Evolutionary conservation across 2,797 vertebrate genomes (phyloP).

Genomic region (Silurus aristotelis): DNA sequence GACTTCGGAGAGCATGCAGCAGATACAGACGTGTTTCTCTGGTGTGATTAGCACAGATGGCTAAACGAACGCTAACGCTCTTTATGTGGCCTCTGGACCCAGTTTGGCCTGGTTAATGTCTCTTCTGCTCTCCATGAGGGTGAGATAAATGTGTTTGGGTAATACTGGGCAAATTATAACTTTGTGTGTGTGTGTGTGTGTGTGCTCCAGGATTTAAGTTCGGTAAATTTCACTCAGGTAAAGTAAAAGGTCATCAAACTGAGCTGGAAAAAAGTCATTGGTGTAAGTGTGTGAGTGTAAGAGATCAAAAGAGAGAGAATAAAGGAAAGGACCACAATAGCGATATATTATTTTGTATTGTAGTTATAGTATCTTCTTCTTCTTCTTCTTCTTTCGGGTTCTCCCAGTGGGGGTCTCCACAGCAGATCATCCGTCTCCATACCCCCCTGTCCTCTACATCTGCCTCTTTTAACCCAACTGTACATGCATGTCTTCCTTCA

Average conservation of each 20-base stretch:
- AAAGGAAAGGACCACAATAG: too few relatives aligned
- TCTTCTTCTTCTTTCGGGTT: too few relatives aligned
- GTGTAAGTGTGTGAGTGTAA: not conserved
- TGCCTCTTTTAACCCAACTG: too few relatives aligned
- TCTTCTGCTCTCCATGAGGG: slow-evolving; percentile 54
- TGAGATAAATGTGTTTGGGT: slow-evolving; percentile 56
- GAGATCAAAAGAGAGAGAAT: not conserved
- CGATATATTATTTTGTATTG: too few relatives aligned
- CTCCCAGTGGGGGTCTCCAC: too few relatives aligned
- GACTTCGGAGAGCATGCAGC: slow-evolving; percentile 64
- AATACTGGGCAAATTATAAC: slow-evolving; percentile 52
- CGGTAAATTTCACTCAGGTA: slow-evolving; percentile 20
- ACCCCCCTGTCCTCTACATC: too few relatives aligned
- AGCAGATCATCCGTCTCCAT: too few relatives aligned
- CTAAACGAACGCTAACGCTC: slow-evolving; percentile 75
- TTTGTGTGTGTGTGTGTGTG: slow-evolving; percentile 20
- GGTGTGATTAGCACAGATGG: slow-evolving; percentile 78
- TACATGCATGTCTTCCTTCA: too few relatives aligned
- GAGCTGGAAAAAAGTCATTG: not conserved
- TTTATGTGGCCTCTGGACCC: slow-evolving; percentile 64
- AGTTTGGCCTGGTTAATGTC: slow-evolving; percentile 59
- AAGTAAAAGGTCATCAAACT: slow-evolving; percentile 22
- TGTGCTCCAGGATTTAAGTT: slow-evolving; percentile 11
- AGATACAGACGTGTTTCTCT: slow-evolving; percentile 61
- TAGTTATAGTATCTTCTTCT: too few relatives aligned